Percentiles rank a stretch among this genome's conserved stretches.
Conservation (phyloP, 2,113 vertebrate species). For the Odocoileus hemionus region DNA sequence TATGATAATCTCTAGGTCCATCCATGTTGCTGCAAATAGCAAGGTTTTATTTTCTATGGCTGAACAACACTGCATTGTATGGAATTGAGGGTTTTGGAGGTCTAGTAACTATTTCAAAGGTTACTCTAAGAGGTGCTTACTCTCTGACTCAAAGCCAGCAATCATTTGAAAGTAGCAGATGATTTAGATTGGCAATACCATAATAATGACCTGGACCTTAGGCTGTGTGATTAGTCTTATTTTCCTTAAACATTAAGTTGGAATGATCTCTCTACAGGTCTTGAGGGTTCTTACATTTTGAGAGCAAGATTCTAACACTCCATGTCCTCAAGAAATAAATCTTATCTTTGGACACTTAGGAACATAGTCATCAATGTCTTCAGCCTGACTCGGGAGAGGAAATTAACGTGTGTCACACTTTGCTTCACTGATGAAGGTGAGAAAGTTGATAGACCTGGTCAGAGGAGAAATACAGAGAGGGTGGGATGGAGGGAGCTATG, state of each 20-base stretch:
- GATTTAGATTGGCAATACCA: neutral
- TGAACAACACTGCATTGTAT: neutral
- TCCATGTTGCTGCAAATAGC: neutral
- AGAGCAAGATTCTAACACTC: neutral
- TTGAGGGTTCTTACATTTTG: neutral
- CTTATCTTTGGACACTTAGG: neutral
- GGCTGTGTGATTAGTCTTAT: neutral
- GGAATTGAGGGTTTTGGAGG: neutral
- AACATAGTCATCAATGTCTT: neutral
- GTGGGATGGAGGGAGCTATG: neutral
- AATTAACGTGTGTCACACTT: neutral
- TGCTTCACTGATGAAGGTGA: neutral
- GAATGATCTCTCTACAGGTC: neutral
- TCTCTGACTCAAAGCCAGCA: neutral
- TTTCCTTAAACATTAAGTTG: neutral
- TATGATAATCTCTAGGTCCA: neutral
- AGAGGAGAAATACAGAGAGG: neutral
- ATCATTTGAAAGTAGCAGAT: neutral
- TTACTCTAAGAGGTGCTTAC: neutral
- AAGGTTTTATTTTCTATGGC: neutral
- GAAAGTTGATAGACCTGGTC: neutral
- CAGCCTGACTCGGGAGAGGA: neutral
- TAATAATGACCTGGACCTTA: neutral
- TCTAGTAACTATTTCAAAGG: neutral
- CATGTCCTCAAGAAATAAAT: neutral